These are phyloP conservation scores for Dichetophora obliterata DNA, from an alignment of 2,888 invertebrate genomes.

Conservation along the genomic window DNA sequence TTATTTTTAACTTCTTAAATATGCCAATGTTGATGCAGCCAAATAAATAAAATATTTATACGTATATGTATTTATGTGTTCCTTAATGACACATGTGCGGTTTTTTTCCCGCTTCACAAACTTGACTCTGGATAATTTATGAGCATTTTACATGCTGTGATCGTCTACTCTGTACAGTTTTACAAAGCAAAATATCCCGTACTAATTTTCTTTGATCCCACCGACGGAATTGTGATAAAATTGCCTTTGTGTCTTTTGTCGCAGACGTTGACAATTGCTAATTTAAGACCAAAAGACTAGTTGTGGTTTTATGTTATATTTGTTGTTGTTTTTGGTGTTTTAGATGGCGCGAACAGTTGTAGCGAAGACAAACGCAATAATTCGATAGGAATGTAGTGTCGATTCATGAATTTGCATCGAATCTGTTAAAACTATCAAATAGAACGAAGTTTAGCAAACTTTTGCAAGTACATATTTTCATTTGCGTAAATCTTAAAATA, in stretches of 20 bases:
- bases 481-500: too few relatives aligned
- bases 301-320: background rate
- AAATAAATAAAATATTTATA: background rate
- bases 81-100: conserved; percentile 3
- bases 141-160: conserved; percentile 30
- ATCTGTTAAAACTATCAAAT: too few relatives aligned
- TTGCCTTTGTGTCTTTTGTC: background rate
- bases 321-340: background rate
- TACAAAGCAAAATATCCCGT: conserved; percentile 19
- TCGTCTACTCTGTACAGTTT: conserved; percentile 1
- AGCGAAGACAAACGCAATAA: too few relatives aligned
- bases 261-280: conserved; percentile 30
- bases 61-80: background rate
- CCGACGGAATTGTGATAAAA: conserved; percentile 12
- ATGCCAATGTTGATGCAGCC: conserved; percentile 5
- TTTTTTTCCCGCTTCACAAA: conserved; percentile 19
- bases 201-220: conserved; percentile 36
- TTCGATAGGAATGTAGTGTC: too few relatives aligned
- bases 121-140: conserved; percentile 29
- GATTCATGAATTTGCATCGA: too few relatives aligned
- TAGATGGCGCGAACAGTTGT: background rate
- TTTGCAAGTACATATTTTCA: too few relatives aligned
- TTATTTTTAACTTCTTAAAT: conserved; percentile 32
- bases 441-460: too few relatives aligned
- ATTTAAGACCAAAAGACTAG: conserved; percentile 20